These are phyloP conservation scores for Ceratina calcarata DNA, from an alignment of 1,140 invertebrate genomes.

Conservation along the genomic window DNA sequence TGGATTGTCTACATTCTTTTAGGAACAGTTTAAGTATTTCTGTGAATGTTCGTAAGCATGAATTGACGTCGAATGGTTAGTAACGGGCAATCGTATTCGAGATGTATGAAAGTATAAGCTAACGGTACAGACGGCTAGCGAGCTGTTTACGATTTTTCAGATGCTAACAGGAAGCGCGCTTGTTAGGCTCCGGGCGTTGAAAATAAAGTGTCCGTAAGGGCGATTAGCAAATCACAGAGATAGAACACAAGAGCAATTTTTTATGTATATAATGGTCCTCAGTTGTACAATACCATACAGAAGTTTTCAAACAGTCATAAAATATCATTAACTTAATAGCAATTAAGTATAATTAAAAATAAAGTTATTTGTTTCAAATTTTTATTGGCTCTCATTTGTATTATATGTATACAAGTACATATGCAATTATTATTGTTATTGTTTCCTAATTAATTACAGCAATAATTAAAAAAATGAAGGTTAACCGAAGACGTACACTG, in stretches of 20 bases:
- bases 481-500: too few species aligned
- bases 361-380: too few species aligned
- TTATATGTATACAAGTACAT: too few species aligned
- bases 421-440: too few species aligned
- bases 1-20: too few species aligned
- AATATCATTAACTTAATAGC: neutral
- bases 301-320: neutral
- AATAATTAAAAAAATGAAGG: too few species aligned
- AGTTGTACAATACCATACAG: too few species aligned
- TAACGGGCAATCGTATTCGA: slow-evolving; percentile 55
- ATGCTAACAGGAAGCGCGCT: slow-evolving; percentile 49
- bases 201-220: slow-evolving; percentile 46
- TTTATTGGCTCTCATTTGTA: too few species aligned
- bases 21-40: too few species aligned
- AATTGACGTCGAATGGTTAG: neutral
- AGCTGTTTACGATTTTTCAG: slow-evolving; percentile 54
- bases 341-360: too few species aligned
- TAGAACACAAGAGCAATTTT: neutral
- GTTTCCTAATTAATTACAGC: too few species aligned
- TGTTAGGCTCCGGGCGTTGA: slow-evolving; percentile 16
- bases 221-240: slow-evolving; percentile 21
- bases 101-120: slow-evolving; percentile 65
- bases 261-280: too few species aligned
- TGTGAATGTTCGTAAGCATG: slow-evolving; percentile 26
- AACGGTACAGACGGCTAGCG: slow-evolving; percentile 70